These are phyloP conservation scores for fruit fly (Drosophila melanogaster) DNA, from an alignment of 1,140 invertebrate genomes.

Conservation along the genomic window DNA sequence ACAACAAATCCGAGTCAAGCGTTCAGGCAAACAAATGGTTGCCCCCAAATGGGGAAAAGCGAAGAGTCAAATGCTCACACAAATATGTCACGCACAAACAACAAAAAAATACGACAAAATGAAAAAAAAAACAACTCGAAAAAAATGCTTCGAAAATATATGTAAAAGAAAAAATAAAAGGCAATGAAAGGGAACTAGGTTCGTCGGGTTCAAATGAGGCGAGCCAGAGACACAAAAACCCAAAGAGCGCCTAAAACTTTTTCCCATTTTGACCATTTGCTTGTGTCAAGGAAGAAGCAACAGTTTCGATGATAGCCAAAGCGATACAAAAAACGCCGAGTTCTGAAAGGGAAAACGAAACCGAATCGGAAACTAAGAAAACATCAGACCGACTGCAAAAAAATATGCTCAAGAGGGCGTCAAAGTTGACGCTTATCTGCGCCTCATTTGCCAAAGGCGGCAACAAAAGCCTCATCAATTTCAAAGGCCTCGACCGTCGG, in stretches of 20 bases:
- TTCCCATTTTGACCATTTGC: slow-evolving; percentile 1
- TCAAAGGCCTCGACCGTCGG: slow-evolving; percentile 42
- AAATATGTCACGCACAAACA: slow-evolving; percentile 66
- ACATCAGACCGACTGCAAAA: slow-evolving; percentile 25
- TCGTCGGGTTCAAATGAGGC: slow-evolving; percentile 58
- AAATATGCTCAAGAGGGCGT: slow-evolving; percentile 61
- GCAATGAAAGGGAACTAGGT: slow-evolving; percentile 18
- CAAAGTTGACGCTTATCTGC: slow-evolving; percentile 77
- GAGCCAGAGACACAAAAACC: slow-evolving; percentile 22
- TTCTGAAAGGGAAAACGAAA: slow-evolving; percentile 20
- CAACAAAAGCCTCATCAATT: slow-evolving; percentile 76
- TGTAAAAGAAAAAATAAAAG: slow-evolving; percentile 16
- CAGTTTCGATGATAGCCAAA: slow-evolving; percentile 54
- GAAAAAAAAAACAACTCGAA: slow-evolving; percentile 10
- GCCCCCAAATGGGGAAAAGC: slow-evolving; percentile 24
- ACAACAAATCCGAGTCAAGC: slow-evolving; percentile 49
- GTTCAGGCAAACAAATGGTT: slow-evolving; percentile 34
- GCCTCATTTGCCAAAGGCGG: slow-evolving; percentile 77
- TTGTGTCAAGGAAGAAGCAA: slow-evolving; percentile 30
- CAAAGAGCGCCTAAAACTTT: slow-evolving; percentile 19
- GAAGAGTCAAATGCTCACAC: slow-evolving; percentile 47
- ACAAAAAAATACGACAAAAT: slow-evolving; percentile 12
- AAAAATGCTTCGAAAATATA: slow-evolving; percentile 20
- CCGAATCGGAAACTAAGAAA: slow-evolving; percentile 31
- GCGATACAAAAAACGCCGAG: slow-evolving; percentile 26